Evolutionary conservation across 1,140 invertebrate genomes (phyloP).

Genomic region (Delia radicum): DNA sequence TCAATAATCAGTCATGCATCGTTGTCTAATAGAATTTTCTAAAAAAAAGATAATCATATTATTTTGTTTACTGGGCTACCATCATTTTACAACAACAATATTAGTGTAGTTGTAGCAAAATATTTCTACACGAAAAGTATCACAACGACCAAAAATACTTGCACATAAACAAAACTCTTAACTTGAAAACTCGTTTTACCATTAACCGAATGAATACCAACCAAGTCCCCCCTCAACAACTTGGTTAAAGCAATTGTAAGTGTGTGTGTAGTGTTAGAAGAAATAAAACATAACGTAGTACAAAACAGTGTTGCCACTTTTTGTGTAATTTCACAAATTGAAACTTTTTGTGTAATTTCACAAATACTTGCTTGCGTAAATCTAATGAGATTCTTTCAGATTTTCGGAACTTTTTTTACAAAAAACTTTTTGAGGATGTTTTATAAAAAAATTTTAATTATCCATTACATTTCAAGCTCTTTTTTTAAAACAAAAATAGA

Average conservation of each 20-base stretch:
- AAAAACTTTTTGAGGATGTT: too few relatives aligned
- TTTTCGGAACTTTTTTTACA: too few relatives aligned
- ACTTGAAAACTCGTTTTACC: slow-evolving; percentile 16
- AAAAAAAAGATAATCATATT: too few relatives aligned
- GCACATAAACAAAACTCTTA: slow-evolving; percentile 9
- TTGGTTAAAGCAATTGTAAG: background rate
- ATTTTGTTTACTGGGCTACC: background rate
- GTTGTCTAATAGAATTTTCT: too few relatives aligned
- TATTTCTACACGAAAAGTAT: background rate
- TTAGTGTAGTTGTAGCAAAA: background rate
- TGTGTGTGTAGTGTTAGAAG: background rate
- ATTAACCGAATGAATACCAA: background rate
- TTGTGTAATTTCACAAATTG: too few relatives aligned
- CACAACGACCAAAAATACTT: slow-evolving; percentile 18
- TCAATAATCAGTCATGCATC: too few relatives aligned
- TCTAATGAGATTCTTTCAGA: too few relatives aligned
- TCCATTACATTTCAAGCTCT: too few relatives aligned
- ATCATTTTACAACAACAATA: background rate
- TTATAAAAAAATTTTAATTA: too few relatives aligned
- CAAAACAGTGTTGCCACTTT: background rate
- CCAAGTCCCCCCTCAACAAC: background rate
- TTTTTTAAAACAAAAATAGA: too few relatives aligned
- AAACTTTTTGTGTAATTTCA: too few relatives aligned
- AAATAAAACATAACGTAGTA: background rate
- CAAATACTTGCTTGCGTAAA: too few relatives aligned